phyloP scores from a whole-genome alignment of 2,888 invertebrate genomes.

The Sycophila texana region DNA sequence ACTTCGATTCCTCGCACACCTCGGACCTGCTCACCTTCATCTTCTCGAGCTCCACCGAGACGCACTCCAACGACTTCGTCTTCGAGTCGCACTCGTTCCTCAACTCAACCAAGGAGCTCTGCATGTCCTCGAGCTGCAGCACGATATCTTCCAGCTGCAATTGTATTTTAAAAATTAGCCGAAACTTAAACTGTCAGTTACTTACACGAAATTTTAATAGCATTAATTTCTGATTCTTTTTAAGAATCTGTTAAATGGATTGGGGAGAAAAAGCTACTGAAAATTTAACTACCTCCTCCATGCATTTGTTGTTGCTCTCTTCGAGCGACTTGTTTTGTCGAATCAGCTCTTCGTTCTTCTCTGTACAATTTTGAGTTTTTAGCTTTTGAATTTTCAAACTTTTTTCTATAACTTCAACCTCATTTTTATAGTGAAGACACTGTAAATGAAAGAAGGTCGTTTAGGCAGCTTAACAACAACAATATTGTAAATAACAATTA shows the following conservation, averaged over 20 bases:
- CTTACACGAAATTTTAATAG: not conserved
- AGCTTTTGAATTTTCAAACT: conserved; percentile 57
- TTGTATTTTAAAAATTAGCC: too few relatives aligned
- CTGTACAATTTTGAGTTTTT: conserved; percentile 64
- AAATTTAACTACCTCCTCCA: conserved; percentile 62
- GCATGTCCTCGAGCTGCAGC: conserved; percentile 66
- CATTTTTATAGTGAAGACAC: conserved; percentile 59
- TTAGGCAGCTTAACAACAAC: too few relatives aligned
- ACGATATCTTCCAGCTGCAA: conserved; percentile 64
- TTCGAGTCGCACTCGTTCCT: conserved; percentile 67
- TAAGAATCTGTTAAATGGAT: not conserved
- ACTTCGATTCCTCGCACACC: conserved; percentile 67
- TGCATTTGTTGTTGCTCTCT: conserved; percentile 64
- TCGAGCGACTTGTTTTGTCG: conserved; percentile 64
- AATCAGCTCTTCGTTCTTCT: conserved; percentile 64
- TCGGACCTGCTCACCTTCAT: conserved; percentile 66
- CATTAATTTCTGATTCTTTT: not conserved
- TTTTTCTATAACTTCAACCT: conserved; percentile 59
- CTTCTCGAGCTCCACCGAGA: conserved; percentile 67
- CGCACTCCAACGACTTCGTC: conserved; percentile 63
- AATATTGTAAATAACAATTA: too few relatives aligned
- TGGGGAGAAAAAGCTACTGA: too few relatives aligned
- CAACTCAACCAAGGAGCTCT: conserved; percentile 65
- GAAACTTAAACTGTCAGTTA: not conserved
- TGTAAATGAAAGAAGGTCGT: too few relatives aligned